Conservation (phyloP, 1,140 invertebrate species). For the Drosophila mayri region DNA sequence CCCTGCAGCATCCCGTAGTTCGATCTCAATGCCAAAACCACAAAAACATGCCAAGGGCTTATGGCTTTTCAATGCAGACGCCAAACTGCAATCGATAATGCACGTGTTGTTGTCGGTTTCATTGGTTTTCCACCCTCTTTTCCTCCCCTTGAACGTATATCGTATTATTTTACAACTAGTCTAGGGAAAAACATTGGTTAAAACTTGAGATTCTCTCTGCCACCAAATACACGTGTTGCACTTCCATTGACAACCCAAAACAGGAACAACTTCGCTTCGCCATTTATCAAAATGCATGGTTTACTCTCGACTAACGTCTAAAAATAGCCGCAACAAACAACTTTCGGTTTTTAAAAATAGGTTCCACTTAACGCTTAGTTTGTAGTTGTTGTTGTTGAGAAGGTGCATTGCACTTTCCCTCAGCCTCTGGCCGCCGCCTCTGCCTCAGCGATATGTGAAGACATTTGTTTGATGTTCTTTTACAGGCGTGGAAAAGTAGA, state of each 20-base stretch:
- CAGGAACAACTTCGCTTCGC: slow-evolving; percentile 13
- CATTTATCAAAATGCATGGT: slow-evolving; percentile 42
- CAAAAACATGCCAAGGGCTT: slow-evolving; percentile 49
- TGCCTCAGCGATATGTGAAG: slow-evolving; percentile 18
- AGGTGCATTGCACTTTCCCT: slow-evolving; percentile 73
- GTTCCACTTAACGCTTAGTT: slow-evolving; percentile 34
- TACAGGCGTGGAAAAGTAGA: neutral
- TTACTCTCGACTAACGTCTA: slow-evolving; percentile 20
- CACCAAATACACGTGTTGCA: slow-evolving; percentile 31
- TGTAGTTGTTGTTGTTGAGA: neutral
- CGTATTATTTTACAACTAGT: slow-evolving; percentile 48
- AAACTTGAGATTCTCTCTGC: slow-evolving; percentile 17
- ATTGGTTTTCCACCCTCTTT: neutral
- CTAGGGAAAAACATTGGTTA: slow-evolving; percentile 14
- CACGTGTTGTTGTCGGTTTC: slow-evolving; percentile 44
- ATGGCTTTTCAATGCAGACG: slow-evolving; percentile 40
- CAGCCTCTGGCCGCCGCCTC: neutral
- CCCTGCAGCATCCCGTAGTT: slow-evolving; percentile 11
- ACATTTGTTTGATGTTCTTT: slow-evolving; percentile 46
- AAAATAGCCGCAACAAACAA: slow-evolving; percentile 68
- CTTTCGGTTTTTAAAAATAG: slow-evolving; percentile 75
- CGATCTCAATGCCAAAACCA: slow-evolving; percentile 45
- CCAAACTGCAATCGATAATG: slow-evolving; percentile 54
- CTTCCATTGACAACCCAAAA: slow-evolving; percentile 33
- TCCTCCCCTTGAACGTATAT: slow-evolving; percentile 1